Percentiles rank a stretch among this genome's conserved stretches.
These are phyloP conservation scores for Himantopus leucocephalus DNA, from an alignment of 2,113 vertebrate genomes.

Conservation along the genomic window DNA sequence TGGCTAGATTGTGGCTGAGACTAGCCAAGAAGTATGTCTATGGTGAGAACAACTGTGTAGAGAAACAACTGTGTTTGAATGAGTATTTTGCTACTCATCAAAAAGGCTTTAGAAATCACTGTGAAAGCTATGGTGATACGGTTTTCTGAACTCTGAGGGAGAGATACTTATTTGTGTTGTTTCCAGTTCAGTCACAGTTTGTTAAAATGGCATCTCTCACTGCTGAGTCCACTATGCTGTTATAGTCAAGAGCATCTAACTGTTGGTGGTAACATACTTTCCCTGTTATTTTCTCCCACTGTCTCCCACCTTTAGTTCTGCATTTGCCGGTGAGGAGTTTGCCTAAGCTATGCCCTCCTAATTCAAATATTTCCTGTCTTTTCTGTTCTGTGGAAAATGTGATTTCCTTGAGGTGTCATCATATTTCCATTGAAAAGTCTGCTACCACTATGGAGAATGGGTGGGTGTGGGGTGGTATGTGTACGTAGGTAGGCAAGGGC, in stretches of 20 bases:
- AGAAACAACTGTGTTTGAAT: not conserved
- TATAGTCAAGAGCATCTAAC: not conserved
- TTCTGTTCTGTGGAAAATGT: not conserved
- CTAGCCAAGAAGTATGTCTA: not conserved
- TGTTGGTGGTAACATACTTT: not conserved
- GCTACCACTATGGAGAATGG: not conserved
- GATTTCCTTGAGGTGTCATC: not conserved
- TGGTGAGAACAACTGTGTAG: not conserved
- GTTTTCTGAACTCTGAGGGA: not conserved
- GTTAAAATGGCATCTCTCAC: not conserved
- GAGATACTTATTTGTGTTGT: not conserved
- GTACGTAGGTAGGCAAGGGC: not conserved
- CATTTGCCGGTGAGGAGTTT: not conserved
- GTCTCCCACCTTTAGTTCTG: not conserved
- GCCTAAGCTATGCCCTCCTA: not conserved
- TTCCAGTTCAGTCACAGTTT: not conserved
- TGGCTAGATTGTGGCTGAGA: not conserved
- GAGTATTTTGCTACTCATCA: not conserved
- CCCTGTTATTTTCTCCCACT: not conserved
- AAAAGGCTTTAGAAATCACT: not conserved
- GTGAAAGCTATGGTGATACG: not conserved
- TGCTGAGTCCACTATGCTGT: not conserved
- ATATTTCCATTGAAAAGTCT: not conserved
- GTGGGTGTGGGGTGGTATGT: not conserved
- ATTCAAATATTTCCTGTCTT: not conserved